These are phyloP conservation scores for Eudiplozoon nipponicum DNA, from an alignment of 2,888 invertebrate genomes.

Conservation along the genomic window DNA sequence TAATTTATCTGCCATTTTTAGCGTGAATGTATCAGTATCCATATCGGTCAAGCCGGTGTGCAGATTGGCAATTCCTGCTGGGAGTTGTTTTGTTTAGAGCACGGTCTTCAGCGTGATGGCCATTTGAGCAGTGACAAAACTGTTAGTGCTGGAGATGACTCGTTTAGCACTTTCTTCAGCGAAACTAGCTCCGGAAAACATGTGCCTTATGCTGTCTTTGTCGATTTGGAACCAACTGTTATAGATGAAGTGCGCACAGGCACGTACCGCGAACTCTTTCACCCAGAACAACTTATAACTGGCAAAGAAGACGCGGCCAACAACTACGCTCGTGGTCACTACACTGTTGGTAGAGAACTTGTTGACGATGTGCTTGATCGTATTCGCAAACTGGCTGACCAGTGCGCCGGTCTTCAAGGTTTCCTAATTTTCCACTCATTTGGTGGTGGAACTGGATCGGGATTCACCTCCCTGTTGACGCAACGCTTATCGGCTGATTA, in stretches of 20 bases:
- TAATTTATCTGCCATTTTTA: too few relatives aligned
- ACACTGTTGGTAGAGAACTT: constrained; percentile 22
- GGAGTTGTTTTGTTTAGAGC: constrained; percentile 30
- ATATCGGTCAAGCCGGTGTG: constrained; percentile 28
- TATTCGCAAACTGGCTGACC: constrained; percentile 26
- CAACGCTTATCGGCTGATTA: constrained; percentile 36
- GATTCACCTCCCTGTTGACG: constrained; percentile 30
- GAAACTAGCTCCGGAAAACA: constrained; percentile 71
- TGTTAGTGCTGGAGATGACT: constrained; percentile 35
- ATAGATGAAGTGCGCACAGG: constrained; percentile 30
- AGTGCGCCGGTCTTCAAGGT: constrained; percentile 28
- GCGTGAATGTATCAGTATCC: constrained; percentile 27
- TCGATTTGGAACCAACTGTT: constrained; percentile 68
- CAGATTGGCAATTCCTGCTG: constrained; percentile 30
- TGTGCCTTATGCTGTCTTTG: constrained; percentile 60
- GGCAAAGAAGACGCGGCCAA: constrained; percentile 23
- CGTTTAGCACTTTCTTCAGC: constrained; percentile 40
- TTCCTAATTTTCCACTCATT: constrained; percentile 39
- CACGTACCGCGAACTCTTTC: constrained; percentile 21
- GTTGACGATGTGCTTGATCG: constrained; percentile 22
- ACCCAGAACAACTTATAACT: constrained; percentile 21
- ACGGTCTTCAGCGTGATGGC: constrained; percentile 27
- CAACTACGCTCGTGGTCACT: constrained; percentile 22
- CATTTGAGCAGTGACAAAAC: constrained; percentile 42
- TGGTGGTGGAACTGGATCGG: constrained; percentile 23